Evolutionary conservation across 2,113 vertebrate species (phyloP).

Genomic region (Cheirogaleus medius): DNA sequence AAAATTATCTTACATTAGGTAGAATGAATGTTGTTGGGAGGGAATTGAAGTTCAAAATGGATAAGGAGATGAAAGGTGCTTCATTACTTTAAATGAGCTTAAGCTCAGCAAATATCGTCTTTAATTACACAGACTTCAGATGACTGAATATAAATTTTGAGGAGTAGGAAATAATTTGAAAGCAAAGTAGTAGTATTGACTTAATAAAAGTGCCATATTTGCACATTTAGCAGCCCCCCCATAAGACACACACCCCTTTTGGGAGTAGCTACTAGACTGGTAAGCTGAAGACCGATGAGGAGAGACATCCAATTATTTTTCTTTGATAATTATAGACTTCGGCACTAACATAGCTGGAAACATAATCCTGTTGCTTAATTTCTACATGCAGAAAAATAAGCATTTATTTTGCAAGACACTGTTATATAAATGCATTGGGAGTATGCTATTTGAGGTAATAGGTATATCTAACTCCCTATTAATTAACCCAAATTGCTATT

Average conservation of each 20-base stretch:
- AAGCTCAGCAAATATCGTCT: neutral
- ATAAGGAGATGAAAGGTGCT: neutral
- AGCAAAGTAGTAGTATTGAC: neutral
- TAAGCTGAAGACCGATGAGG: neutral
- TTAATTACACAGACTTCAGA: neutral
- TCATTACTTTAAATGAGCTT: conserved; percentile 3
- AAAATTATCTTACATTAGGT: neutral
- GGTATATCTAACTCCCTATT: neutral
- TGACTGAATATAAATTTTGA: conserved; percentile 15
- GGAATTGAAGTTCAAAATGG: neutral
- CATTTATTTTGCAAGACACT: conserved; percentile 23
- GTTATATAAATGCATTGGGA: neutral
- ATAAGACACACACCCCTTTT: neutral
- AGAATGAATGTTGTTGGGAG: neutral
- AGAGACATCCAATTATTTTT: conserved; percentile 29
- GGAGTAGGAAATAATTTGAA: conserved; percentile 22
- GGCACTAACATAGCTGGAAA: neutral
- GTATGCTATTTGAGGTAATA: neutral
- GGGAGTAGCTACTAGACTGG: neutral
- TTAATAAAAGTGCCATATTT: conserved; percentile 3
- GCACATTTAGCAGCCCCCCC: neutral
- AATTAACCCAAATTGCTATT: neutral
- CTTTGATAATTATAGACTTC: conserved; percentile 6
- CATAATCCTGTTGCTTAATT: conserved; percentile 33
- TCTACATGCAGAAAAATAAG: neutral